A percentile compares a stretch with the other conserved stretches of the same genome.
Evolutionary conservation across 2,113 vertebrate genomes (phyloP).

Genomic region (Festucalex cinctus): DNA sequence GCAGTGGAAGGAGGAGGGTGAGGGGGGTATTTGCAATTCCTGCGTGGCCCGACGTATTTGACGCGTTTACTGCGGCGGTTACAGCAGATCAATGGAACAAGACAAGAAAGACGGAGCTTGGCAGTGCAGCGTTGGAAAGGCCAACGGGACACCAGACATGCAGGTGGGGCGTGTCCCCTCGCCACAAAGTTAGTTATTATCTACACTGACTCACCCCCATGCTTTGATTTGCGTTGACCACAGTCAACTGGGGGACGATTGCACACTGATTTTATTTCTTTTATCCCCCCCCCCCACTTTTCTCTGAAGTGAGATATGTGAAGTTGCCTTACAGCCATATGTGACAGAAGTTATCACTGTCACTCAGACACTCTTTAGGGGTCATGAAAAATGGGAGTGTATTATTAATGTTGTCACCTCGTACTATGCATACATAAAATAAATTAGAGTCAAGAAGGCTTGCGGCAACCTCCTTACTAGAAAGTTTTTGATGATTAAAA

Average conservation of each 20-base stretch:
- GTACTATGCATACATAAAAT: background rate
- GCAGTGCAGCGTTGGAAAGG: slow-evolving; percentile 37
- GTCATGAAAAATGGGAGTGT: background rate
- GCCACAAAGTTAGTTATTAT: slow-evolving; percentile 39
- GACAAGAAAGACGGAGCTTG: slow-evolving; percentile 45
- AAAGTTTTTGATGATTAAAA: no score
- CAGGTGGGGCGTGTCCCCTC: slow-evolving; percentile 27
- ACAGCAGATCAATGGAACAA: slow-evolving; percentile 59
- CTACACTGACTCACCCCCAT: slow-evolving; percentile 6
- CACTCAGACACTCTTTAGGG: slow-evolving; percentile 26
- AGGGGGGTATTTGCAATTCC: slow-evolving; percentile 23
- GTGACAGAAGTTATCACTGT: slow-evolving; percentile 57
- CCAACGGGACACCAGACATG: slow-evolving; percentile 53
- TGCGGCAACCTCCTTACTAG: background rate
- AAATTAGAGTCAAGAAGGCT: background rate
- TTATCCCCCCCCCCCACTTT: slow-evolving; percentile 36
- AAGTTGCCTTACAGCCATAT: slow-evolving; percentile 45
- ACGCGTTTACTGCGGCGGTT: slow-evolving; percentile 53
- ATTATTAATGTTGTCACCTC: slow-evolving; percentile 27
- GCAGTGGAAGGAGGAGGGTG: slow-evolving; percentile 11
- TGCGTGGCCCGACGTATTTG: slow-evolving; percentile 50
- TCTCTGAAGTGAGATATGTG: slow-evolving; percentile 46
- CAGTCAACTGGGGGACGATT: slow-evolving; percentile 54
- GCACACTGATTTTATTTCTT: slow-evolving; percentile 10
- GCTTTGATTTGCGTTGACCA: slow-evolving; percentile 60